Percentiles rank a stretch among this genome's conserved stretches.
These are phyloP conservation scores for Sinohyriopsis cumingii DNA, from an alignment of 2,888 invertebrate genomes.

Conservation along the genomic window DNA sequence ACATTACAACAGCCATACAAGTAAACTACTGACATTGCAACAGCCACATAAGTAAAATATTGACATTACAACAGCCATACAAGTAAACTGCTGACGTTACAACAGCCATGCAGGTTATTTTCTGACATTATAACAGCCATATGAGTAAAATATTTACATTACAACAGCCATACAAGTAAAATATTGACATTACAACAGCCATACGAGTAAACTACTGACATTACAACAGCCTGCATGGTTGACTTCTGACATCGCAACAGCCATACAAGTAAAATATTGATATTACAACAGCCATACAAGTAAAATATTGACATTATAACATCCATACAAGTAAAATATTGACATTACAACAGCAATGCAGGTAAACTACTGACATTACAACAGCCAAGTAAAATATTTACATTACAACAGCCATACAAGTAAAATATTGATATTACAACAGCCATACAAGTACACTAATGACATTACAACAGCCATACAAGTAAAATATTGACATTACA, in stretches of 20 bases:
- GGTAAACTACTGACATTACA: no score
- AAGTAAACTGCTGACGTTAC: conserved; percentile 74
- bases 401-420: no score
- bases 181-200: neutral
- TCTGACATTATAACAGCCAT: conserved; percentile 89
- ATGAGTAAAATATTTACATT: conserved; percentile 76
- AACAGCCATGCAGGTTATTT: conserved; percentile 83
- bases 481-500: no score
- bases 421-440: no score
- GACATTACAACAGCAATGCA: neutral
- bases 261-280: conserved; percentile 78
- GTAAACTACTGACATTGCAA: conserved; percentile 79
- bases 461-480: no score
- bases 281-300: neutral
- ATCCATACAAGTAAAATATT: conserved; percentile 80
- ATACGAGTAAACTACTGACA: conserved; percentile 71
- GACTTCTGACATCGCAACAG: conserved; percentile 81
- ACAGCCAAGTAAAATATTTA: no score
- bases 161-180: conserved; percentile 86
- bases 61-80: conserved; percentile 90
- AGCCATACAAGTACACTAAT: no score
- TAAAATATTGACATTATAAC: conserved; percentile 79
- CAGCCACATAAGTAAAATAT: conserved; percentile 81
- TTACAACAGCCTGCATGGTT: conserved; percentile 87
- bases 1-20: conserved; percentile 91